Percentiles rank a stretch among this genome's conserved stretches.
Conservation (phyloP, 2,888 invertebrate genomes). For the Pseudococcus longispinus region DNA sequence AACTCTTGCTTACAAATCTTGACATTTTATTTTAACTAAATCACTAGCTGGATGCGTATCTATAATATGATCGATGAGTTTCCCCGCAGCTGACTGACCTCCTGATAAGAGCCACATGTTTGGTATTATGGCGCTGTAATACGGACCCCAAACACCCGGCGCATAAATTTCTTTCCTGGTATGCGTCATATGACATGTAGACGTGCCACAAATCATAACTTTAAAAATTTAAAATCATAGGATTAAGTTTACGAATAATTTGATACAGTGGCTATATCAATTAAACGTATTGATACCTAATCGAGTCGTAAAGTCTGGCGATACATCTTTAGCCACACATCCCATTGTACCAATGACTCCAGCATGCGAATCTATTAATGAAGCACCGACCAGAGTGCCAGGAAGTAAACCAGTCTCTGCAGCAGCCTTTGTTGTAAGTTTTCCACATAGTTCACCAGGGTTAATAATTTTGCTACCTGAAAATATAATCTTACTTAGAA, state of each 20-base stretch:
- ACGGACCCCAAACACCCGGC: conserved; percentile 94
- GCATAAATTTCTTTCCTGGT: conserved; percentile 74
- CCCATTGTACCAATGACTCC: conserved; percentile 89
- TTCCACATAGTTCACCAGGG: conserved; percentile 77
- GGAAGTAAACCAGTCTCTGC: conserved; percentile 72
- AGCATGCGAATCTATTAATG: conserved; percentile 95
- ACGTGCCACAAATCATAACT: conserved; percentile 90
- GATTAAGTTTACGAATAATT: neutral
- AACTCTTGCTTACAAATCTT: neutral
- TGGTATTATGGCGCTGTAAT: conserved; percentile 87
- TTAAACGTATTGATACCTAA: conserved; percentile 64
- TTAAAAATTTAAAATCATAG: conserved; percentile 57
- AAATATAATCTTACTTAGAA: neutral
- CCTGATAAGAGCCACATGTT: conserved; percentile 89
- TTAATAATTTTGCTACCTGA: conserved; percentile 68
- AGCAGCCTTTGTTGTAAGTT: conserved; percentile 71
- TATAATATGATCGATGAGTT: conserved; percentile 84
- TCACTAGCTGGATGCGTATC: conserved; percentile 77
- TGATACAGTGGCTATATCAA: neutral
- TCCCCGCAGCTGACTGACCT: conserved; percentile 92
- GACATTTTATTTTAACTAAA: neutral
- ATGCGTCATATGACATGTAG: conserved; percentile 93
- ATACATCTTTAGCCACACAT: conserved; percentile 62
- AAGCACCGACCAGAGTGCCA: conserved; percentile 83
- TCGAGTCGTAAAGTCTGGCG: conserved; percentile 65